Evolutionary conservation across 2,113 vertebrate species (phyloP).

Genomic region (Halcyon senegalensis): DNA sequence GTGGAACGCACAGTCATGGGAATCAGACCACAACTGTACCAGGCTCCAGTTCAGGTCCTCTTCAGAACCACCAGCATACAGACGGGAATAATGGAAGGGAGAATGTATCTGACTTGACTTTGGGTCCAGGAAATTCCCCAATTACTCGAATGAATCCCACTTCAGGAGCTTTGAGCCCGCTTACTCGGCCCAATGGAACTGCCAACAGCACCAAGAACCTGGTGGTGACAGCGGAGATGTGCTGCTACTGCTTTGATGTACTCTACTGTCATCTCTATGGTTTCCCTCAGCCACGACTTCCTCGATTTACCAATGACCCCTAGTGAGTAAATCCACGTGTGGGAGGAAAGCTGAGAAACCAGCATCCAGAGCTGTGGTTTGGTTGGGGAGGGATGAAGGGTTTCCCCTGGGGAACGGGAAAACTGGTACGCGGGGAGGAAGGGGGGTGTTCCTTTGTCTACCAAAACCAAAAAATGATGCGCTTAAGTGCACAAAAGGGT

Average conservation of each 20-base stretch:
- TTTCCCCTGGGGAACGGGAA: background rate
- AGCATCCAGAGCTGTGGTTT: background rate
- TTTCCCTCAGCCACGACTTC: conserved; percentile 85
- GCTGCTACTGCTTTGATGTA: conserved; percentile 88
- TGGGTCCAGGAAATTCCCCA: conserved; percentile 81
- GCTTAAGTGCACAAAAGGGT: background rate
- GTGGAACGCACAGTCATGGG: conserved; percentile 80
- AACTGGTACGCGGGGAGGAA: background rate
- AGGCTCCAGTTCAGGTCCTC: conserved; percentile 82
- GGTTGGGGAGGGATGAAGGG: background rate
- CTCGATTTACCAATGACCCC: conserved; percentile 88
- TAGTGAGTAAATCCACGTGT: conserved; percentile 77
- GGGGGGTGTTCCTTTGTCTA: background rate
- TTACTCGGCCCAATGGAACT: conserved; percentile 83
- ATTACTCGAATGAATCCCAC: conserved; percentile 83
- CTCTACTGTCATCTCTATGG: conserved; percentile 88
- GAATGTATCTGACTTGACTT: conserved; percentile 83
- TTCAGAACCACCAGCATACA: conserved; percentile 86
- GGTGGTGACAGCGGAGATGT: conserved; percentile 88
- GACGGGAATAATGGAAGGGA: conserved; percentile 82
- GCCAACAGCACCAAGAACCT: conserved; percentile 83
- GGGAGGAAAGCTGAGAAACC: background rate
- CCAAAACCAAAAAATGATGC: background rate
- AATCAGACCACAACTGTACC: conserved; percentile 80
- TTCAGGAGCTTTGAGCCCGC: conserved; percentile 83